Percentiles rank a stretch among this genome's conserved stretches.
phyloP scores from a whole-genome alignment of 2,797 vertebrate species.

The Margarornis squamiger region DNA sequence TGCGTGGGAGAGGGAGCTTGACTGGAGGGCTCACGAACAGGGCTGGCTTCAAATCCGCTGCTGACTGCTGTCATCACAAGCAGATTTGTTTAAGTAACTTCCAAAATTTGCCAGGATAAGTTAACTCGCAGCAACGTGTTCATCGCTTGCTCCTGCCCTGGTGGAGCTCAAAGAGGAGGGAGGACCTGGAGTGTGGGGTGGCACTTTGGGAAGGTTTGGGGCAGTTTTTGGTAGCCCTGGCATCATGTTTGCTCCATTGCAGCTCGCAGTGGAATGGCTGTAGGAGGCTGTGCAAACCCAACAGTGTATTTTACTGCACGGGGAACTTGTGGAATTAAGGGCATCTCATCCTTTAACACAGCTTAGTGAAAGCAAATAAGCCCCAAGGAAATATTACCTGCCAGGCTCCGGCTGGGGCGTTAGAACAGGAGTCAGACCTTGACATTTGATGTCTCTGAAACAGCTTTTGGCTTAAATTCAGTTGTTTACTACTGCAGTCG shows the following conservation, averaged over 20 bases:
- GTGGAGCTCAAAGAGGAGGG: rapidly evolving
- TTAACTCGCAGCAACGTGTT: rapidly evolving
- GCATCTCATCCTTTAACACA: neutral
- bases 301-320: rapidly evolving
- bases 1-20: neutral
- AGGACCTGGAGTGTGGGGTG: rapidly evolving
- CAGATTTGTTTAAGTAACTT: neutral
- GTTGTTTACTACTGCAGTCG: conserved; percentile 55
- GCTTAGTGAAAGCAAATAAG: neutral
- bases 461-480: conserved; percentile 49
- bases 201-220: neutral
- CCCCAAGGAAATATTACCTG: neutral
- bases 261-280: rapidly evolving
- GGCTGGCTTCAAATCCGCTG: neutral
- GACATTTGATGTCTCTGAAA: conserved; percentile 42
- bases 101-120: neutral
- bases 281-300: rapidly evolving
- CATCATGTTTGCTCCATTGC: rapidly evolving
- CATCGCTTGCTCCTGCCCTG: neutral
- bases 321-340: neutral
- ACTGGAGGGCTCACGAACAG: neutral
- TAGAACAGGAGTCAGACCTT: conserved; percentile 5
- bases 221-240: rapidly evolving
- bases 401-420: neutral
- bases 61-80: neutral